Evolutionary conservation across 1,140 invertebrate species (phyloP), one percentile per base, ranked within the genome.

Genomic region (Harlomillsia oculata): DNA sequence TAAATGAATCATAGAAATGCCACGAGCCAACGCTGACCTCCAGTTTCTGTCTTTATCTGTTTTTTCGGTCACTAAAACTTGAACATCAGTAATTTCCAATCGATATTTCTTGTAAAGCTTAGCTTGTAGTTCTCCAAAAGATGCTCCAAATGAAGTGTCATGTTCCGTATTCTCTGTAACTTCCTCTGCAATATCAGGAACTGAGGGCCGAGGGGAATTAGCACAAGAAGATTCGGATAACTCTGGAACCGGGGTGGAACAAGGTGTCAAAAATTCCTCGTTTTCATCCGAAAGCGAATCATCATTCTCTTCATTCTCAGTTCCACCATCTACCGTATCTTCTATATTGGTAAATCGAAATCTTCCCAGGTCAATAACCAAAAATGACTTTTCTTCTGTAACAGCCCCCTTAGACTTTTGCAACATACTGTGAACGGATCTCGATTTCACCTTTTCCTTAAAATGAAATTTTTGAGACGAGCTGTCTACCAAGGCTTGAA

Each of bases 321-420:
- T 72, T 41, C 74, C 73, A 16, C 72, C 64, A 23, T 68, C 66
- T 8, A 53, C 34, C 30, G 34, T 64, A 41, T 62, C 59, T 32
- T 53, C 59, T n/a, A 68, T 67, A 68, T 89, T 88, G 0, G 79
- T 77, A 34, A 91, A 75, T 64, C 85, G 80, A 56, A 92, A 75
- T 44, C 83, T 79, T 26, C 88, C 88, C 68, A 92, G 89, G 73
- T 92, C 88, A 26, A 91, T 78, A 13, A 90, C 78, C 37, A 92
- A 80, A 46, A 95, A 81, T 9, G 8, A 9, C 32, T 34, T 34
- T 34, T 41, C 39, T 20, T 41, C 39, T 11, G 43, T 45, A 23
- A 8, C 18, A 4, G 4, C 26, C 21, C 5, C 5, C 8, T 45
- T 34, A 8, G 32, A 34, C n/a, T 8, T 34, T 8, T 34, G 32